These are phyloP conservation scores for Augochlora pura DNA, from an alignment of 1,140 invertebrate genomes.

Conservation along the genomic window DNA sequence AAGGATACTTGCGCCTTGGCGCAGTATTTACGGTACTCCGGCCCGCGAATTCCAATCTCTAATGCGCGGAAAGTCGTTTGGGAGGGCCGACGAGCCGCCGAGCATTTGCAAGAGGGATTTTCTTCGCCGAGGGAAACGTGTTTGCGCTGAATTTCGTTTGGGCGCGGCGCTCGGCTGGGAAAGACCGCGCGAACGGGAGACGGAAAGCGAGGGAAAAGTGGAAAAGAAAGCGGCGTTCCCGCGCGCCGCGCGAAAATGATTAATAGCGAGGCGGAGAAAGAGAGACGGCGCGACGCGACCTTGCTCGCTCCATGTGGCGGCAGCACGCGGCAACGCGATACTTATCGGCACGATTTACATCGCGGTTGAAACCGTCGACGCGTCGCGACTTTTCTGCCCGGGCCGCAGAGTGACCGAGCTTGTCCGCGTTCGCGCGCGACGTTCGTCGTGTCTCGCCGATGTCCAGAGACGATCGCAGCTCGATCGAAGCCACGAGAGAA, in stretches of 20 bases:
- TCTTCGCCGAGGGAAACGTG: not conserved
- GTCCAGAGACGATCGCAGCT: conserved; percentile 19
- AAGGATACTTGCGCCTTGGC: conserved; percentile 4
- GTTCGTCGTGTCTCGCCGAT: no score
- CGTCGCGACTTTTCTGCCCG: conserved; percentile 40
- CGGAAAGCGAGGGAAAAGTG: not conserved
- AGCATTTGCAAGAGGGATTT: conserved; percentile 2
- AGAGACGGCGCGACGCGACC: conserved; percentile 57
- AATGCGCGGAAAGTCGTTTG: conserved; percentile 15
- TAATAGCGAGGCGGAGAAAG: conserved; percentile 57
- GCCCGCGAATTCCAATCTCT: conserved; percentile 28
- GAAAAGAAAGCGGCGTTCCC: conserved; percentile 49
- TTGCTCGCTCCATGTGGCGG: conserved; percentile 56
- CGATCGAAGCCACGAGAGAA: conserved; percentile 35
- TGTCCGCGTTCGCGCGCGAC: conserved; percentile 50
- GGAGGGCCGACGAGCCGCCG: not conserved
- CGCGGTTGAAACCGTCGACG: conserved; percentile 64
- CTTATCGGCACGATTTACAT: conserved; percentile 72
- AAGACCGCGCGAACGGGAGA: not conserved
- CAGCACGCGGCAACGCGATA: conserved; percentile 59
- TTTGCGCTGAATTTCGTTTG: no score
- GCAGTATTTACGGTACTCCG: conserved; percentile 20
- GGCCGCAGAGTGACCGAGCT: conserved; percentile 21
- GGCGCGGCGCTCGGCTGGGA: no score
- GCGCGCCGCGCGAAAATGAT: conserved; percentile 68